Conservation (phyloP, 2,888 invertebrate genomes). For the Tribolium freemani region DNA sequence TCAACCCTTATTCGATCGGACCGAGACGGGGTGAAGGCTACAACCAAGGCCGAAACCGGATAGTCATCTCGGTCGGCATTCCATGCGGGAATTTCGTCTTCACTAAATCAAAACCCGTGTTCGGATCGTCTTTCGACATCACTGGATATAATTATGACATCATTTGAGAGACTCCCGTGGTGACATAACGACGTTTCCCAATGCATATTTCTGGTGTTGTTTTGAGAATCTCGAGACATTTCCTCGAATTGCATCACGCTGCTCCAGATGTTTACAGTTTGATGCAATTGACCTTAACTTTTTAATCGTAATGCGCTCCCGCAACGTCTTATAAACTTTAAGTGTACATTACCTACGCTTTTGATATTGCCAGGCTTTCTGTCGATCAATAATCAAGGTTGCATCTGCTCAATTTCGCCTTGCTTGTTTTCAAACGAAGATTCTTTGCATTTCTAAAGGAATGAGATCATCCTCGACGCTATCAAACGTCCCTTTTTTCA, state of each 20-base stretch:
- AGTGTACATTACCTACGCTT: background rate
- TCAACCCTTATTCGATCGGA: slow-evolving; percentile 37
- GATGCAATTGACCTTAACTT: slow-evolving; percentile 4
- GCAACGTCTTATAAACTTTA: background rate
- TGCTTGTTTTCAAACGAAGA: background rate
- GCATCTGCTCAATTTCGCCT: background rate
- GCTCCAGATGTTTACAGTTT: slow-evolving; percentile 15
- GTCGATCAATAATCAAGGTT: background rate
- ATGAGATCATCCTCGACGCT: too few species aligned
- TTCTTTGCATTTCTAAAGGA: background rate
- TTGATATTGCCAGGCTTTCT: background rate
- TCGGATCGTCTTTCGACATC: background rate
- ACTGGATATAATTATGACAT: slow-evolving; percentile 2
- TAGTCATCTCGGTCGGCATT: slow-evolving; percentile 22
- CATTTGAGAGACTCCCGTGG: background rate
- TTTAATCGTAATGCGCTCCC: background rate
- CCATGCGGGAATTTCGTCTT: slow-evolving; percentile 17
- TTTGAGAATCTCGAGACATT: background rate
- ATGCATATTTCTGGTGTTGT: background rate
- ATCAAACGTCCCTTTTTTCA: background rate
- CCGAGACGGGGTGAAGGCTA: slow-evolving; percentile 30
- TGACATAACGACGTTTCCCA: background rate
- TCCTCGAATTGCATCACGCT: slow-evolving; percentile 10
- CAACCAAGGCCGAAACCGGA: slow-evolving; percentile 17
- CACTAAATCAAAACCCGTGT: background rate